A percentile compares a stretch with the other conserved stretches of the same genome.
Conservation (phyloP, 1,140 invertebrate genomes). For the Lordiphosa stackelbergi region DNA sequence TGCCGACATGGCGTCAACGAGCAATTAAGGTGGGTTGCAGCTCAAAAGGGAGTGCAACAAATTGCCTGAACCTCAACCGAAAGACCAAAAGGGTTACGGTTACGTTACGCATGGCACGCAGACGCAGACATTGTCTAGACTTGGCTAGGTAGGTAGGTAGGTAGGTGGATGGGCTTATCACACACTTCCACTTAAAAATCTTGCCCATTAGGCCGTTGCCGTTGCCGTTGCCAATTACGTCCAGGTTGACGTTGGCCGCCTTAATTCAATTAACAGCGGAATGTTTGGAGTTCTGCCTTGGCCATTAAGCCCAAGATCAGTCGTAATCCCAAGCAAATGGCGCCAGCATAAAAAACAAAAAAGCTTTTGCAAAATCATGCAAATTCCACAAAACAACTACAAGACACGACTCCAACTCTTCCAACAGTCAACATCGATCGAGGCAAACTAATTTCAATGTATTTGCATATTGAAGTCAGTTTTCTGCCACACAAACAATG, state of each 20-base stretch:
- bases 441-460: constrained; percentile 68
- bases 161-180: constrained; percentile 49
- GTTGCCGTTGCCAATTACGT: constrained; percentile 28
- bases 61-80: constrained; percentile 26
- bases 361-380: constrained; percentile 57
- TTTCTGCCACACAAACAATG: constrained; percentile 59
- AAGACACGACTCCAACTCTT: constrained; percentile 48
- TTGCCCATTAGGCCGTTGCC: constrained; percentile 15
- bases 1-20: constrained; percentile 57
- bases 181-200: constrained; percentile 58
- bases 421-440: constrained; percentile 13
- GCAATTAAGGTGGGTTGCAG: constrained; percentile 19
- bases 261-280: constrained; percentile 69
- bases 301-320: constrained; percentile 55
- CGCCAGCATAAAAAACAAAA: constrained; percentile 41
- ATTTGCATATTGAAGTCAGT: constrained; percentile 72
- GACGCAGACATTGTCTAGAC: constrained; percentile 63
- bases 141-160: constrained; percentile 48
- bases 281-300: constrained; percentile 31
- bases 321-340: constrained; percentile 53
- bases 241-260: constrained; percentile 46
- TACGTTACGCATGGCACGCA: constrained; percentile 39
- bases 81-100: constrained; percentile 50
- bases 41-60: constrained; percentile 41
- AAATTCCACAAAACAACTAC: constrained; percentile 58